Evolutionary conservation across 2,888 invertebrate species (phyloP).

Genomic region (Parnassius orleans): DNA sequence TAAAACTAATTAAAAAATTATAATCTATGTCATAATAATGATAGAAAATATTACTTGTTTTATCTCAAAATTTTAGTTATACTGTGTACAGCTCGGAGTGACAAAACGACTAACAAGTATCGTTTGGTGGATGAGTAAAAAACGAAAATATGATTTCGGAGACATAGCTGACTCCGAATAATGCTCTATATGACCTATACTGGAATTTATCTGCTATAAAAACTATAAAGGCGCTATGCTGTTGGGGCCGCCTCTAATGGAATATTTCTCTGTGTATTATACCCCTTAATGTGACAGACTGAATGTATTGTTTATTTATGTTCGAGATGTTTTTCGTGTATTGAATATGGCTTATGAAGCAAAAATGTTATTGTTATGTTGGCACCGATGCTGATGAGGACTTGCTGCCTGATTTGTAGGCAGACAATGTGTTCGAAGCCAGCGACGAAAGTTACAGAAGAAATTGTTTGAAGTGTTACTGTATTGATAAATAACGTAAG

Average conservation of each 20-base stretch:
- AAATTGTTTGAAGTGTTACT: not conserved
- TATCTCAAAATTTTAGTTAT: slow-evolving; percentile 34
- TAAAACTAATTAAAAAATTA: too few species aligned
- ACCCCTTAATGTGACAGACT: slow-evolving; percentile 66
- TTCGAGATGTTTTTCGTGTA: slow-evolving; percentile 31
- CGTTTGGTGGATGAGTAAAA: slow-evolving; percentile 36
- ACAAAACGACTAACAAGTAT: slow-evolving; percentile 40
- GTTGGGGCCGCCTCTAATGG: slow-evolving; percentile 51
- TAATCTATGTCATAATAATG: not conserved
- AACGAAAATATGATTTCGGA: slow-evolving; percentile 40
- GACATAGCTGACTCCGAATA: slow-evolving; percentile 48
- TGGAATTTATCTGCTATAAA: slow-evolving; percentile 41
- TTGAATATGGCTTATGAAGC: slow-evolving; percentile 2
- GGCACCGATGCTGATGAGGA: not conserved
- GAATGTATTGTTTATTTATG: slow-evolving; percentile 58
- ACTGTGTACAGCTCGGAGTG: slow-evolving; percentile 33
- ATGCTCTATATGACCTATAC: slow-evolving; percentile 38
- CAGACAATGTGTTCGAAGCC: not conserved
- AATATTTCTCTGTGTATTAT: slow-evolving; percentile 65
- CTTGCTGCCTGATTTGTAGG: slow-evolving; percentile 1
- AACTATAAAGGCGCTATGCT: slow-evolving; percentile 45
- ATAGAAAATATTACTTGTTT: slow-evolving; percentile 28
- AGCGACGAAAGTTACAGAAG: not conserved
- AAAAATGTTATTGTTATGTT: slow-evolving; percentile 4
- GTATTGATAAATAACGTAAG: too few species aligned